Base-by-base conservation (phyloP, 2,113 vertebrate species). In the Falco punctatus region DNA sequence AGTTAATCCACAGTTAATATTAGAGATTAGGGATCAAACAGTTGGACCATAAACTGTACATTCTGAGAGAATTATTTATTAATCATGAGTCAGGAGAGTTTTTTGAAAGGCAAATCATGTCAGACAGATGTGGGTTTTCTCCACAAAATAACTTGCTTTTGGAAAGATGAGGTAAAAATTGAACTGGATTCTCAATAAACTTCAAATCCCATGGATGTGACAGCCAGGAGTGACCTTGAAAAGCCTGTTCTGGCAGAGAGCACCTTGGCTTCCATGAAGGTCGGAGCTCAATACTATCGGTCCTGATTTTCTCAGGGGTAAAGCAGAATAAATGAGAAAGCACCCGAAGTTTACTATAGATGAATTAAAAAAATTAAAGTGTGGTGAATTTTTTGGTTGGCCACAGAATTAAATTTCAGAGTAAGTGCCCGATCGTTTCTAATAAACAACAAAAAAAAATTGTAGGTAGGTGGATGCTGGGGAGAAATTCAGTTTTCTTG, bases 21-120 rank as follows among this genome's bases (percentile, higher is more conserved):
- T 75, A 64, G 90, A 89, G 92, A 97, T 95, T 74, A 75, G 49
- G 59, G 80, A 95, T 95, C 81, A 94, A 95, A 96, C 54, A 87
- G 48, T 59, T 70, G 85, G 79, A 88, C 81, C 82, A 89, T 69
- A 91, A 94, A 89, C 80, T 74, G 69, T 75, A 69, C 30, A 91
- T 96, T 96, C 87, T 94, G 71, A 96, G 73, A 88, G 78, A 96
- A 90, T 94, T 88, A 84, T 97, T 95, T 86, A 95, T 94, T 97
- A 91, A 93, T 95, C 64, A 22, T 81, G 81, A 96, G 59, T 94
- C 96, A 94, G 52, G 18, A 93, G 89, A 81, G 67, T 49, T 86
- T 94, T 92, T 88, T 96, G 83, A 88, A 94, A 94, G 84, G 57
- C 73, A 93, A 94, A 92, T 92, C 83, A 42, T 90, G 67, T 80